Conservation (phyloP, 2,113 vertebrate genomes). For the Podarcis raffonei region DNA sequence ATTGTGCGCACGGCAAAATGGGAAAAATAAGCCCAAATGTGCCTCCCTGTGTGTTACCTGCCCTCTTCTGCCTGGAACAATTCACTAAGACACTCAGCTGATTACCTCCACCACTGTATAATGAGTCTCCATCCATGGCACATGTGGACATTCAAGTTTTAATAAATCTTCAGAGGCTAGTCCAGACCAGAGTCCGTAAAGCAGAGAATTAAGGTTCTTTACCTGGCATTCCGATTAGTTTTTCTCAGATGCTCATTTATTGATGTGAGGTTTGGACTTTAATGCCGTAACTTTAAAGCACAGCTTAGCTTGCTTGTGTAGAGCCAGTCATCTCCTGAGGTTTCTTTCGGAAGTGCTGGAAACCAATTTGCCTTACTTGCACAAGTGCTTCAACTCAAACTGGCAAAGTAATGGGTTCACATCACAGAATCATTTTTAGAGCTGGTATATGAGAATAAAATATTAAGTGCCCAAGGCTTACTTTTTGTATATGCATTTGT, state of each 20-base stretch:
- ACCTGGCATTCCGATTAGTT: constrained; percentile 67
- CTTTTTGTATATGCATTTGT: constrained; percentile 30
- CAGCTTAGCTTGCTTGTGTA: constrained; percentile 66
- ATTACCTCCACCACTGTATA: constrained; percentile 54
- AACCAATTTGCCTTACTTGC: constrained; percentile 68
- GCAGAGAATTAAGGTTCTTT: constrained; percentile 66
- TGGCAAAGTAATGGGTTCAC: constrained; percentile 60
- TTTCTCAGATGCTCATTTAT: constrained; percentile 69
- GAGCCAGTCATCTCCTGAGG: constrained; percentile 62
- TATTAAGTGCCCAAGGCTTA: constrained; percentile 59
- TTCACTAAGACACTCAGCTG: constrained; percentile 60
- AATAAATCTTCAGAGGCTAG: constrained; percentile 64
- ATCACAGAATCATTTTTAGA: constrained; percentile 46
- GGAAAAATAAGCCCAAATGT: constrained; percentile 52
- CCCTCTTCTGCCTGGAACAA: constrained; percentile 55
- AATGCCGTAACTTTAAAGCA: constrained; percentile 65
- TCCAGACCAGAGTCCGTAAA: constrained; percentile 45
- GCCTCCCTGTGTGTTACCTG: constrained; percentile 50
- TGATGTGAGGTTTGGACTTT: constrained; percentile 66
- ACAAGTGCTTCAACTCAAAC: constrained; percentile 53
- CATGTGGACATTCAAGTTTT: constrained; percentile 49
- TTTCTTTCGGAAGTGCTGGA: constrained; percentile 67
- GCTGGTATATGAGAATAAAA: constrained; percentile 55
- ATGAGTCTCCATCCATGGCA: constrained; percentile 60
- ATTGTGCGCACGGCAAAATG: constrained; percentile 34